Evolutionary conservation across 1,140 invertebrate genomes (phyloP).

Genomic region (Drosophila pseudoobscura): DNA sequence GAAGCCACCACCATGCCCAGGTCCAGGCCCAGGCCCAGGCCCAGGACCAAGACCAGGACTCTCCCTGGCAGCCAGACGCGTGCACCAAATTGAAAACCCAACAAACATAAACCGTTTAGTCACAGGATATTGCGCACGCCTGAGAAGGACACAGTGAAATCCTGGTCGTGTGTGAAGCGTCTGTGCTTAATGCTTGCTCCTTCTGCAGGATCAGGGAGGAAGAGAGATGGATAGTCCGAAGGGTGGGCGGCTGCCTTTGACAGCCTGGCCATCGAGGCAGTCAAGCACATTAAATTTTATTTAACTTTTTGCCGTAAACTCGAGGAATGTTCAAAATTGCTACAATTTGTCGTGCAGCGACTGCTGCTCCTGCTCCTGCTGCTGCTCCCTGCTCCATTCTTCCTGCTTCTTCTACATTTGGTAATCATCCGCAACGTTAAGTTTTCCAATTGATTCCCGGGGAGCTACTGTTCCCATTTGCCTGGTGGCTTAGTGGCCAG

Average conservation of each 20-base stretch:
- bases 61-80: slow-evolving; percentile 39
- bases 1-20: slow-evolving; percentile 58
- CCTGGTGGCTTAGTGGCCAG: slow-evolving; percentile 50
- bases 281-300: slow-evolving; percentile 73
- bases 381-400: not conserved
- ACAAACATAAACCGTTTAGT: slow-evolving; percentile 83
- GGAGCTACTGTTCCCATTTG: slow-evolving; percentile 27
- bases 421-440: slow-evolving; percentile 74
- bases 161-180: slow-evolving; percentile 35
- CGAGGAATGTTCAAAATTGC: slow-evolving; percentile 74
- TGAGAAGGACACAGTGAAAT: slow-evolving; percentile 23
- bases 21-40: slow-evolving; percentile 39
- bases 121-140: slow-evolving; percentile 83
- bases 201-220: slow-evolving; percentile 14
- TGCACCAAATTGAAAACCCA: slow-evolving; percentile 81
- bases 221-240: slow-evolving; percentile 3
- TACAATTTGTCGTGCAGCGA: slow-evolving; percentile 61
- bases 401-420: slow-evolving; percentile 19
- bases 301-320: slow-evolving; percentile 71
- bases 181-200: slow-evolving; percentile 35
- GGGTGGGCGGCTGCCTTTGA: slow-evolving; percentile 53
- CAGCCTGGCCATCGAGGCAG: slow-evolving; percentile 33
- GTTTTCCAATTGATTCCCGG: slow-evolving; percentile 70
- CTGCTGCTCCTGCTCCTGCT: not conserved
- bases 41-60: slow-evolving; percentile 16